These are phyloP conservation scores for Eupithecia centaureata DNA, from an alignment of 2,888 invertebrate species.

Conservation along the genomic window DNA sequence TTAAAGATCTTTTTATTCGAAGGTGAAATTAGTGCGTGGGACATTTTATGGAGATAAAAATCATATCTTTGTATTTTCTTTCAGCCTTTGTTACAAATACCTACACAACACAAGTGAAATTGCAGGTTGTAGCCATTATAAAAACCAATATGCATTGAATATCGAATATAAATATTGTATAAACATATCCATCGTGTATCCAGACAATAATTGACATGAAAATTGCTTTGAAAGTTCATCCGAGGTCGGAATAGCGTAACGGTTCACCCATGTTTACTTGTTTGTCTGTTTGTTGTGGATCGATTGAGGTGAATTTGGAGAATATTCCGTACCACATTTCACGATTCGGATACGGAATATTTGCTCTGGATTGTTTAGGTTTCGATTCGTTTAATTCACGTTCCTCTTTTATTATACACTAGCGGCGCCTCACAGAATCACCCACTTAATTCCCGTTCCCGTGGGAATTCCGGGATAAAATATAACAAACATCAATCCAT, in stretches of 20 bases:
- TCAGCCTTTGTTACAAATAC: too few species aligned
- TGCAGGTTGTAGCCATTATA: not conserved
- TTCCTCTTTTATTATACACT: too few species aligned
- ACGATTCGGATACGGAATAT: not conserved
- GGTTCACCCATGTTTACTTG: not conserved
- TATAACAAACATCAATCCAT: too few species aligned
- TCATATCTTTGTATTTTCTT: too few species aligned
- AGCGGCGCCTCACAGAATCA: too few species aligned
- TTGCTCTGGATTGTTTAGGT: not conserved
- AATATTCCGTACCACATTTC: not conserved
- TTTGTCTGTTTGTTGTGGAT: not conserved
- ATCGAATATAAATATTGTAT: not conserved
- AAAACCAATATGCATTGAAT: not conserved
- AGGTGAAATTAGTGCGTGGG: too few species aligned
- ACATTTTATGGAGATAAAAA: too few species aligned
- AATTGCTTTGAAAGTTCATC: conserved; percentile 1
- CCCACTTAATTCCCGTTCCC: too few species aligned
- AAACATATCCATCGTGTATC: not conserved
- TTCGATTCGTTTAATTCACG: not conserved
- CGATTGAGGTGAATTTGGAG: too few species aligned
- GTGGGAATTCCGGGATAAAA: too few species aligned
- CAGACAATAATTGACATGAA: not conserved
- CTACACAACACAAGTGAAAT: not conserved
- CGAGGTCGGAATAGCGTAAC: not conserved
- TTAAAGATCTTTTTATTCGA: too few species aligned